Evolutionary conservation across 1,140 invertebrate genomes (phyloP).

Genomic region (Conopomorpha cramerella): DNA sequence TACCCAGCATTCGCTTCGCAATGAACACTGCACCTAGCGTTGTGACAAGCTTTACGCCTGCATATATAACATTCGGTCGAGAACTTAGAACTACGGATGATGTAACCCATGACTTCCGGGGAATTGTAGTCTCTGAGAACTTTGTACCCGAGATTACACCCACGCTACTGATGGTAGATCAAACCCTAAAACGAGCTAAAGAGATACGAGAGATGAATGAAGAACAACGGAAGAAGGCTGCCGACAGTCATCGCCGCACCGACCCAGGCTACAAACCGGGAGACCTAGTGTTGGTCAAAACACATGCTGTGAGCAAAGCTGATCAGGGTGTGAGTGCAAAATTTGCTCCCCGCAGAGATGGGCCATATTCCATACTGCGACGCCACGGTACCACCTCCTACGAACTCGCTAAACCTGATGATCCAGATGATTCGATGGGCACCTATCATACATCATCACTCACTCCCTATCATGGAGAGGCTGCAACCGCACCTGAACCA

Average conservation of each 20-base stretch:
- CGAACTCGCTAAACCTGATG: too few relatives aligned
- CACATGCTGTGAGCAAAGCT: conserved; percentile 13
- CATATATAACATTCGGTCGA: conserved; percentile 20
- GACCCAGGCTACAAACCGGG: conserved; percentile 10
- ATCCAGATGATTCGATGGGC: too few relatives aligned
- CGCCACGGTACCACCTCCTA: too few relatives aligned
- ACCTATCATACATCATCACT: too few relatives aligned
- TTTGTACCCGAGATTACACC: conserved; percentile 14
- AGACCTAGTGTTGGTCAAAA: conserved; percentile 16
- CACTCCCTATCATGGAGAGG: too few relatives aligned
- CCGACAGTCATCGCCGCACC: conserved; percentile 8
- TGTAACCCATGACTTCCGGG: conserved; percentile 8
- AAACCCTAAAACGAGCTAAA: conserved; percentile 8
- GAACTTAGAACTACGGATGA: conserved; percentile 10
- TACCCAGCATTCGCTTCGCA: conserved; percentile 17
- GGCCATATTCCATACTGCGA: too few relatives aligned
- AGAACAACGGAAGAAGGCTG: conserved; percentile 11
- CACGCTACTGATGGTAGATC: conserved; percentile 6
- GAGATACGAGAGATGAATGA: conserved; percentile 12
- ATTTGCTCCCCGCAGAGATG: conserved; percentile 20
- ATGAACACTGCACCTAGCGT: too few relatives aligned
- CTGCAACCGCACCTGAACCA: too few relatives aligned
- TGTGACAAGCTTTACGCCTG: conserved; percentile 29
- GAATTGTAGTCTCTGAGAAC: conserved; percentile 10
- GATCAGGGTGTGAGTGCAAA: conserved; percentile 14